A percentile compares a stretch with the other conserved stretches of the same genome.
Conservation (phyloP, 2,113 vertebrate species). For the Salvator merianae region DNA sequence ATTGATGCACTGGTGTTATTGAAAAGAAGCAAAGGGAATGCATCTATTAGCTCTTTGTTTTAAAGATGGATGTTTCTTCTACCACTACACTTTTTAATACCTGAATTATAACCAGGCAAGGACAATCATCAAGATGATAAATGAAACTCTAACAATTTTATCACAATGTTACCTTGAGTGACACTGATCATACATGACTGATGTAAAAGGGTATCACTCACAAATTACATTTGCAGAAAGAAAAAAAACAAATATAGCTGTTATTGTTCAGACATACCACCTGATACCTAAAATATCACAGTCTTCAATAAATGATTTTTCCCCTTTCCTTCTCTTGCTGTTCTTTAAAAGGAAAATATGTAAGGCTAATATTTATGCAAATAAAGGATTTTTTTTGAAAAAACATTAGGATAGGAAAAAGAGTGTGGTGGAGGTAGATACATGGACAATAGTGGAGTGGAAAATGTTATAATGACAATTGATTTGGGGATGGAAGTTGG, state of each 20-base stretch:
- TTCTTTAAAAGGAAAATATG: background rate
- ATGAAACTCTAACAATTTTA: constrained; percentile 8
- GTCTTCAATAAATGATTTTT: background rate
- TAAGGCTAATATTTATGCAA: background rate
- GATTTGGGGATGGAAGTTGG: background rate
- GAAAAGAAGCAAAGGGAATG: constrained; percentile 30
- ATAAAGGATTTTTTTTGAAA: background rate
- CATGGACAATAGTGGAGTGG: background rate
- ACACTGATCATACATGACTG: constrained; percentile 7
- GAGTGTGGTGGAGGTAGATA: background rate
- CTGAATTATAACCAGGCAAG: constrained; percentile 30
- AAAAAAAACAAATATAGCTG: background rate
- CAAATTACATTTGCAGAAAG: constrained; percentile 5
- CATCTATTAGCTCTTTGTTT: background rate
- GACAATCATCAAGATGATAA: background rate
- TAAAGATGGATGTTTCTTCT: background rate
- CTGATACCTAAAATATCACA: constrained; percentile 11
- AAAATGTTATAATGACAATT: background rate
- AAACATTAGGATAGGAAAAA: background rate
- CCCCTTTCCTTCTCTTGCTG: background rate
- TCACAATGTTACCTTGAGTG: constrained; percentile 26
- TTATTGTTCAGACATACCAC: background rate
- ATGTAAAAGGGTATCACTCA: background rate
- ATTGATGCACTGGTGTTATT: background rate
- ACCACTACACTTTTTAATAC: background rate